Evolutionary conservation across 2,888 invertebrate genomes (phyloP), one percentile per base, ranked within the genome.

Genomic region (Platerodrilus igneus): DNA sequence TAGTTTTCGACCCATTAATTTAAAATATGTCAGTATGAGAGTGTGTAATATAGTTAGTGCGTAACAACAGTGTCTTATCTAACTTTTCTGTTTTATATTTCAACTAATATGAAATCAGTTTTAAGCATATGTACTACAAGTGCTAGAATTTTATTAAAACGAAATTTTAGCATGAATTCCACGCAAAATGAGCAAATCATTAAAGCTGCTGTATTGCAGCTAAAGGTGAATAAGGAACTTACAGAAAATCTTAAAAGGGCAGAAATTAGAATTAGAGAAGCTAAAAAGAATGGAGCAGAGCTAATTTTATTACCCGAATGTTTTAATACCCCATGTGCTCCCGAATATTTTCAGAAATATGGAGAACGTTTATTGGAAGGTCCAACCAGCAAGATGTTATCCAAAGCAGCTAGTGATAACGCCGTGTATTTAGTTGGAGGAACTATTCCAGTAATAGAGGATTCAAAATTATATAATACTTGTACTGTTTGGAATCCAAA

Each of bases 251-350:
- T 96, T 9, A 68, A 75, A 15, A 76, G 78, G 53, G 92, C 91
- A 1, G 68, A 81, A 0, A 71, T 73, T 25, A 76, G 83, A 48
- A 85, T 95, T 38, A 72, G 77, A 41, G 72, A 78, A 45, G 90
- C 91, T 0, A 62, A 58, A 49, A 81, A 81, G 46, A 66, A 74
- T 32, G 69, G 75, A 31, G 82, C 85, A 0, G 72, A 80, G 25
- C 53, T 88, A 16, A 69, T 87, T 14, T 75, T 78, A 1, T 64
- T 88, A 4, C 86, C 88, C 6, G 96, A 96, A 69, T 94, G 92
- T 63, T 96, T 95, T 60, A 96, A 95, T 64, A 87, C 89, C 9
- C 95, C 95, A 0, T 95, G 95, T 67, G 95, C 94, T 37, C 83
- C 84, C 30, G 75, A 80, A 52, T 86, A 80, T 65, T 94, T 95